Evolutionary conservation across 2,888 invertebrate genomes (phyloP), one percentile per base, ranked within the genome.

Genomic region (Agrotis clavis): DNA sequence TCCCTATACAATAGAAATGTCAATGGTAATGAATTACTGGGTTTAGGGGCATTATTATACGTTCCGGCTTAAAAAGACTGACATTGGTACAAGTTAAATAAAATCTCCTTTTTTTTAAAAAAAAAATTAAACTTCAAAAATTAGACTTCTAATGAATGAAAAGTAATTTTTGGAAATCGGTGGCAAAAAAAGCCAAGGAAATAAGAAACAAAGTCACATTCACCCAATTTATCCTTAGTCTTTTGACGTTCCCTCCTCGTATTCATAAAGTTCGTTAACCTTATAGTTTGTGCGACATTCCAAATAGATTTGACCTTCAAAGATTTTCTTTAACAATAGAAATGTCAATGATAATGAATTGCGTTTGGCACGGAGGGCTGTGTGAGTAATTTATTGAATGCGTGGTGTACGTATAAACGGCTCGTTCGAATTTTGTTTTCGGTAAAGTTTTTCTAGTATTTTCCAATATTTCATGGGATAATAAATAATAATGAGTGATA

Each of bases 1-100:
- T 71, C 45, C 53, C 25, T 35, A 67, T 21, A 78, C 57, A 75
- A 80, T 76, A 70, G 67, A 81, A 85, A 85, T 84, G 77, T 75
- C 85, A 75, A 61, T 85, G 71, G 56, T 68, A 82, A 74, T 82
- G 65, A 69, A 74, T 76, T 69, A 59, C 63, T 35, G 13, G 14
- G 16, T 41, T 48, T 11, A 35, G 25, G 25, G n/a, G n/a, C 75
- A 56, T n/a, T 48, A 74, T 18, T 48, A 74, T 1, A 48, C 19
- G 45, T 19, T 4, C 21, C 25, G 25, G 56, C 19, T 25, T 41
- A 41, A n/a, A 50, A 19, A 30, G 9, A 25, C 25, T 16, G 1
- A n/a, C n/a, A 54, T 4, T 9, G 18, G n/a, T 30, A 16, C n/a
- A 0, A 41, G 16, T 25, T 18, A 30, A 30, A 30, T 4, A 30